Evolutionary conservation across 1,140 invertebrate genomes (phyloP).

Genomic region (Habropoda laboriosa): DNA sequence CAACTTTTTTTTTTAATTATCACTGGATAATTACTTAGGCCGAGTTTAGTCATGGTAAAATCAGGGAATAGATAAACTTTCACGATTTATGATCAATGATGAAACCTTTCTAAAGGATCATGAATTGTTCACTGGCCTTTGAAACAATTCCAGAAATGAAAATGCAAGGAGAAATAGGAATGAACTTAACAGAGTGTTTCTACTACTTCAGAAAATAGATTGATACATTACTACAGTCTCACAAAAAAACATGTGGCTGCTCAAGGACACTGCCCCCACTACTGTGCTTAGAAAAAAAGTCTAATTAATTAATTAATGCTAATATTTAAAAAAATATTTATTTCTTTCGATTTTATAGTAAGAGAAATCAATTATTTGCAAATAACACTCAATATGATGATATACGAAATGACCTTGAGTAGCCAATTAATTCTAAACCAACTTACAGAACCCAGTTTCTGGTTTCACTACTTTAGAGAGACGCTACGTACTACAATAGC

Average conservation of each 20-base stretch:
- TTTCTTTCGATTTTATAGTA: background rate
- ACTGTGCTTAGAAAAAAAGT: too few relatives aligned
- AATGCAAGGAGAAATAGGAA: background rate
- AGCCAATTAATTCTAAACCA: background rate
- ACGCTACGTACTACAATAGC: background rate
- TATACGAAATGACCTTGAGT: background rate
- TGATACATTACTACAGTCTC: background rate
- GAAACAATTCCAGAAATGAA: background rate
- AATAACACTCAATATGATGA: too few relatives aligned
- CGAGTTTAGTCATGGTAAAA: conserved; percentile 13
- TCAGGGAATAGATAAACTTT: background rate
- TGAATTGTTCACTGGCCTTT: background rate
- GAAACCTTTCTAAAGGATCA: background rate
- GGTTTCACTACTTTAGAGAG: background rate
- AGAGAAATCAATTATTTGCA: too few relatives aligned
- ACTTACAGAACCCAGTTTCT: background rate
- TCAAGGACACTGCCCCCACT: too few relatives aligned
- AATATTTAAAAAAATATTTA: too few relatives aligned
- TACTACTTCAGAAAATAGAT: background rate
- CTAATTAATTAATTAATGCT: too few relatives aligned
- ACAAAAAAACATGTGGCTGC: background rate
- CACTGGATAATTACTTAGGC: conserved; percentile 1
- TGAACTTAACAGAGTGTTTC: background rate
- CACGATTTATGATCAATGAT: background rate
- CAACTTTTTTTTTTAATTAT: background rate